Conservation (phyloP, 2,797 vertebrate species). For the Lagocephalus sceleratus region DNA sequence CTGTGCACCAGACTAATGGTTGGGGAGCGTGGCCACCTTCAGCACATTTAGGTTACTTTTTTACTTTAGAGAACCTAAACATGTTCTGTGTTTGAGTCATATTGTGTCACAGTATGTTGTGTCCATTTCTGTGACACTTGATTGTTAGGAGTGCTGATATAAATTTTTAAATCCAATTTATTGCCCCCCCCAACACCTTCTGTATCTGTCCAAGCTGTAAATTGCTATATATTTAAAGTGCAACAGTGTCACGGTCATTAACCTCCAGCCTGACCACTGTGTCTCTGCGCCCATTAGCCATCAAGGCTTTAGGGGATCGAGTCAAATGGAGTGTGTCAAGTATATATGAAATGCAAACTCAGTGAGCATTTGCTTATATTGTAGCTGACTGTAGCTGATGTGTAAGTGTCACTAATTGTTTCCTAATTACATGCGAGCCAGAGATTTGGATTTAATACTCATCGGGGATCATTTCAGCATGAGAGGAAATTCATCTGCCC, state of each 20-base stretch:
- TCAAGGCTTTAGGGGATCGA: conserved; percentile 31
- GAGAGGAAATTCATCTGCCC: conserved; percentile 50
- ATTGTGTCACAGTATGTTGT: conserved; percentile 28
- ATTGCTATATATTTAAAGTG: conserved; percentile 11
- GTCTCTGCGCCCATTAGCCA: conserved; percentile 50
- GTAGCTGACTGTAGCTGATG: conserved; percentile 51
- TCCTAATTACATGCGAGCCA: conserved; percentile 74
- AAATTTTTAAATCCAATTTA: conserved; percentile 9
- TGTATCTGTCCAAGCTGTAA: background rate
- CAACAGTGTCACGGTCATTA: conserved; percentile 57
- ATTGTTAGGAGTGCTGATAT: background rate
- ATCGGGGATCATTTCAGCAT: conserved; percentile 66
- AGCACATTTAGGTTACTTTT: conserved; percentile 59
- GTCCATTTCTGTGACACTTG: background rate
- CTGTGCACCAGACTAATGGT: conserved; percentile 58
- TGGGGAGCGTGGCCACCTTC: conserved; percentile 41
- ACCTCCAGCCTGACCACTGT: conserved; percentile 47
- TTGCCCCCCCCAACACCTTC: conserved; percentile 14
- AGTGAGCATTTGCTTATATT: conserved; percentile 34
- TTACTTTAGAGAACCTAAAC: conserved; percentile 61
- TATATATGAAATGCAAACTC: conserved; percentile 52
- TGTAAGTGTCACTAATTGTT: conserved; percentile 76
- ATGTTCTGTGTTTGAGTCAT: conserved; percentile 7
- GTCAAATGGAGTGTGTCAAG: conserved; percentile 54
- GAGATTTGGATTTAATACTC: conserved; percentile 67